Evolutionary conservation across 2,888 invertebrate species (phyloP).

Genomic region (Torymus texanus): DNA sequence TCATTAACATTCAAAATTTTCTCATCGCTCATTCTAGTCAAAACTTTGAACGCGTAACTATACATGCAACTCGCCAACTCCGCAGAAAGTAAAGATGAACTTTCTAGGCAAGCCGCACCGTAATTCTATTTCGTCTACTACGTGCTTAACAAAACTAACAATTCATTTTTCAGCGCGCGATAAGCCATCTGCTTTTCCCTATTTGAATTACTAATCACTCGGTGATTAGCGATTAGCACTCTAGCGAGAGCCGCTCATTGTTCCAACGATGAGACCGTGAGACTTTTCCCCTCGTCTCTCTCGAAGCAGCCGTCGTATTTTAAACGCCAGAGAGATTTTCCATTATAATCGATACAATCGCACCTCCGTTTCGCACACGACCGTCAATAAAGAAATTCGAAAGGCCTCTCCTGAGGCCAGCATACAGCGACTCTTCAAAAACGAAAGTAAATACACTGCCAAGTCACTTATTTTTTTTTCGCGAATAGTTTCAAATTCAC

Average conservation of each 20-base stretch:
- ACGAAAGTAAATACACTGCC: too few relatives aligned
- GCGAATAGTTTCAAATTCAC: conserved; percentile 8
- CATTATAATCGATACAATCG: conserved; percentile 26
- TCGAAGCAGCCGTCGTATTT: background rate
- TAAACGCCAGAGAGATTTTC: conserved; percentile 18
- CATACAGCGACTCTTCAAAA: too few relatives aligned
- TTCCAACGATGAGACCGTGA: conserved; percentile 21
- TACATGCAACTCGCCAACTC: too few relatives aligned
- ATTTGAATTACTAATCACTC: conserved; percentile 27
- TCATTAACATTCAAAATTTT: background rate
- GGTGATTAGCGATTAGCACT: background rate
- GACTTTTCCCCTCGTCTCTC: conserved; percentile 3
- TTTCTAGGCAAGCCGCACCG: too few relatives aligned
- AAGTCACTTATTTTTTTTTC: background rate
- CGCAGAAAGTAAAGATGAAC: too few relatives aligned
- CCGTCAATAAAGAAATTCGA: too few relatives aligned
- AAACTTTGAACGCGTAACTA: too few relatives aligned
- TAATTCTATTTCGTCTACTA: too few relatives aligned
- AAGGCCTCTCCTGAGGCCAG: too few relatives aligned
- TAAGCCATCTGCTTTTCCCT: background rate
- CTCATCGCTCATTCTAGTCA: background rate
- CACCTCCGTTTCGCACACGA: background rate
- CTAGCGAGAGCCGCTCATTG: background rate
- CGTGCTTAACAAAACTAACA: too few relatives aligned
- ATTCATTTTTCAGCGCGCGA: too few relatives aligned